phyloP scores from a whole-genome alignment of 2,797 vertebrate species.

The Limosa lapponica region DNA sequence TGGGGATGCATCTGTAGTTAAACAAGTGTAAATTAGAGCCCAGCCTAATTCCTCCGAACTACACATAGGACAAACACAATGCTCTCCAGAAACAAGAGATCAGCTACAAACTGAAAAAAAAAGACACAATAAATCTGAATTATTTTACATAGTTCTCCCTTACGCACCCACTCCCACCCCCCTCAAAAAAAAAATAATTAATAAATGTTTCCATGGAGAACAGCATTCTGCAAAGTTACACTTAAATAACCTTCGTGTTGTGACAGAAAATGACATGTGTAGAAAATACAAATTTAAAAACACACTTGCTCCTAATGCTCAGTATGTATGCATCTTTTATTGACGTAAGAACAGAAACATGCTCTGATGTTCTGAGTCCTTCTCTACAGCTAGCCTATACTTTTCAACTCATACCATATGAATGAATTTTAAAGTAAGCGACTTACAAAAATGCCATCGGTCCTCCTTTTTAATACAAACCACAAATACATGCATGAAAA shows the following conservation, averaged over 20 bases:
- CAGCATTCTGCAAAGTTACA: not conserved
- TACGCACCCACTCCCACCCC: accelerated
- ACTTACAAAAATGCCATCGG: not conserved
- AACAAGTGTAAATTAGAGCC: conserved; percentile 82
- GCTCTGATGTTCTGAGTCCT: accelerated
- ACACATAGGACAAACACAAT: not conserved
- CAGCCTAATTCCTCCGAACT: conserved; percentile 62
- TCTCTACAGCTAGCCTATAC: not conserved
- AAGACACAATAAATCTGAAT: not conserved
- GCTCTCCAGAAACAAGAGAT: conserved; percentile 36
- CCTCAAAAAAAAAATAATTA: not conserved
- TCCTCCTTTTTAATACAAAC: not conserved
- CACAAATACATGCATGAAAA: not conserved
- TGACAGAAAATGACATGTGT: not conserved
- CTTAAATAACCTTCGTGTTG: not conserved
- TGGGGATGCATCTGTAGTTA: conserved; percentile 80
- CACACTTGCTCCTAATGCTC: not conserved
- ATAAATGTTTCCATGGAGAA: not conserved
- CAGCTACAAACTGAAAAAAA: not conserved
- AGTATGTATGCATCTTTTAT: not conserved
- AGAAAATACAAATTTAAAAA: not conserved
- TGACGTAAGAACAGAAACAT: not conserved
- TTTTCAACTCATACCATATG: not conserved
- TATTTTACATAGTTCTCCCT: not conserved
- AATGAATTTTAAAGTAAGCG: not conserved